Base-by-base conservation (phyloP, 92 coral and sea anemone genomes). In the Meandrina meandrites region DNA sequence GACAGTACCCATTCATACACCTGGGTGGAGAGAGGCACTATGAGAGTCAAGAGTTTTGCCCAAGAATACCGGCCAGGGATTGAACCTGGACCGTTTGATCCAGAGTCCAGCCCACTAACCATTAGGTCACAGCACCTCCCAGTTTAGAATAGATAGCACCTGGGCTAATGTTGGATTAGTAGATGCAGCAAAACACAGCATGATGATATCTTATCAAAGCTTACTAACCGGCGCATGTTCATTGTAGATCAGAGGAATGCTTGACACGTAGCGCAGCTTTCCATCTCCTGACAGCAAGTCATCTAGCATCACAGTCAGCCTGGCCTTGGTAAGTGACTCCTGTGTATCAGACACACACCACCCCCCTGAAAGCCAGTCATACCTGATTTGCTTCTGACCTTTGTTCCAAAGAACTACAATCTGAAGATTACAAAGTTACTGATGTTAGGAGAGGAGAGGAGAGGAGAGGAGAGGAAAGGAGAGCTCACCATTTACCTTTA, bases 361-460 rank as follows among this genome's bases (percentile, higher is more conserved):
- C 1, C 99, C 99, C 19, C 94, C 91, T 79, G 89, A 90, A 22
- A 97, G 85, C 98, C 98, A 97, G 83, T 91, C 94, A 77, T 96
- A 96, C 35, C 95, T 86, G 51, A 94, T 71, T 89, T 95, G 95
- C 36, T 82, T 89, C 58, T 90, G 90, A 9, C 98, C 96, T 81
- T 93, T 87, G 87, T 95, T 95, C 99, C 99, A 96, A 14, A 96
- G 62, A 54, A 96, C 80, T 28, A 91, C 93, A n/a, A 96, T 90
- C 99, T 94, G 79, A 37, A 31, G 5, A 54, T 73, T 73, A 73
- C 27, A 73, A 73, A 73, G 35, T 34, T 22, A 2, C 3, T 11
- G 1, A 62, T 15, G 66, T 8, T n/a, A 56, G 6, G 64, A 21
- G 21, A 56, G 5, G 64, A 16, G 64, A 56, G 64, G 24, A 56